Conservation (phyloP, 2,888 invertebrate species). For the Gymnoscelis rufifasciata region DNA sequence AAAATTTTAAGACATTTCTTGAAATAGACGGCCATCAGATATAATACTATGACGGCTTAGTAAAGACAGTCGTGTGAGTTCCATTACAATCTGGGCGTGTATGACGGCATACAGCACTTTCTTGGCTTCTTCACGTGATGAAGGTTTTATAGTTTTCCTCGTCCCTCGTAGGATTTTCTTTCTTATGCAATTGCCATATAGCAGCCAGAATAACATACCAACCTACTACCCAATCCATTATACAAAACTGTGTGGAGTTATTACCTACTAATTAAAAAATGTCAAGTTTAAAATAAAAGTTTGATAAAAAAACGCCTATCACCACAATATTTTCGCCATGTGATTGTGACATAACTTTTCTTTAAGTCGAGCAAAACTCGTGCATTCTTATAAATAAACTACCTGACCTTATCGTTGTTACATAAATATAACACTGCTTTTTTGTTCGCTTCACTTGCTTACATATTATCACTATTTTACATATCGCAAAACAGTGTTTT, state of each 20-base stretch:
- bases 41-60: background rate
- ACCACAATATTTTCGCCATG: too few species aligned
- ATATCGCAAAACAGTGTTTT: constrained; percentile 8
- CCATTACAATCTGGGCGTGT: constrained; percentile 37
- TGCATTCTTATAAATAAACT: constrained; percentile 33
- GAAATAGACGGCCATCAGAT: background rate
- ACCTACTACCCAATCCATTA: too few species aligned
- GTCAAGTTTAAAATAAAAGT: too few species aligned
- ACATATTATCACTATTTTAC: constrained; percentile 5
- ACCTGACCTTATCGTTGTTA: constrained; percentile 41
- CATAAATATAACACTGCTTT: constrained; percentile 39
- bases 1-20: background rate
- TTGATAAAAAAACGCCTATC: too few species aligned
- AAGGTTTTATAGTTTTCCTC: constrained; percentile 9
- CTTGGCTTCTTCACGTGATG: constrained; percentile 47
- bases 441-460: constrained; percentile 26
- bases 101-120: constrained; percentile 38
- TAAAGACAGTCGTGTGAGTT: constrained; percentile 26
- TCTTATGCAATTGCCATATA: constrained; percentile 5
- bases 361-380: constrained; percentile 18
- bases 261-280: too few species aligned
- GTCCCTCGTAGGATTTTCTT: constrained; percentile 2
- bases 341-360: background rate
- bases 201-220: background rate
- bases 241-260: too few species aligned